Evolutionary conservation across 1,140 invertebrate genomes (phyloP).

Genomic region (Trachymyrmex cornetzi): DNA sequence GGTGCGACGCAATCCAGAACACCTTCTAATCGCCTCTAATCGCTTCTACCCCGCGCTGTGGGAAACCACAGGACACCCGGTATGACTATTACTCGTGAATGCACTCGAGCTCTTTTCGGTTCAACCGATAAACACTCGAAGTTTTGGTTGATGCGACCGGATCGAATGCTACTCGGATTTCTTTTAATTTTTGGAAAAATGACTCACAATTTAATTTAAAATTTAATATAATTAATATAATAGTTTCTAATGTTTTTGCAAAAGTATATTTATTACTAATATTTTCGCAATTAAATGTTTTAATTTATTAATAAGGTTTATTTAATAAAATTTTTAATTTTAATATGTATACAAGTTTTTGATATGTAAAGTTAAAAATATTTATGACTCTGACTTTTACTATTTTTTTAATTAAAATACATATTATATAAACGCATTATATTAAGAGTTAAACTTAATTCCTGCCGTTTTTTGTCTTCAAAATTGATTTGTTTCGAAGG

Average conservation of each 20-base stretch:
- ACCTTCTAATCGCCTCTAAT: slow-evolving; percentile 68
- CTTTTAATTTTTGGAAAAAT: not conserved
- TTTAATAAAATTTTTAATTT: not conserved
- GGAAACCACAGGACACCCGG: slow-evolving; percentile 50
- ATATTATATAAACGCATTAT: no score
- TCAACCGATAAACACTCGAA: slow-evolving; percentile 20
- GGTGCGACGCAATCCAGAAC: slow-evolving; percentile 69
- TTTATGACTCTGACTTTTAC: no score
- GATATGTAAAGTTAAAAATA: not conserved
- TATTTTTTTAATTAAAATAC: no score
- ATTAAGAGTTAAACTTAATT: no score
- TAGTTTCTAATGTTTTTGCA: not conserved
- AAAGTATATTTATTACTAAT: not conserved
- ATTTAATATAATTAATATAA: not conserved
- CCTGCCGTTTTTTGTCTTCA: no score
- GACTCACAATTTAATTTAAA: not conserved
- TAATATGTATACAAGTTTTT: not conserved
- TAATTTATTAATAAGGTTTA: not conserved
- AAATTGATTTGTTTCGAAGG: no score
- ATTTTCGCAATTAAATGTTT: not conserved
- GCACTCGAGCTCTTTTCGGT: slow-evolving; percentile 36
- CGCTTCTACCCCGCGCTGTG: slow-evolving; percentile 38
- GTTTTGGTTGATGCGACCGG: not conserved
- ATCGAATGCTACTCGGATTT: not conserved
- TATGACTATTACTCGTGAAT: slow-evolving; percentile 32